Conservation (phyloP, 2,888 invertebrate species). For the Troides helena region DNA sequence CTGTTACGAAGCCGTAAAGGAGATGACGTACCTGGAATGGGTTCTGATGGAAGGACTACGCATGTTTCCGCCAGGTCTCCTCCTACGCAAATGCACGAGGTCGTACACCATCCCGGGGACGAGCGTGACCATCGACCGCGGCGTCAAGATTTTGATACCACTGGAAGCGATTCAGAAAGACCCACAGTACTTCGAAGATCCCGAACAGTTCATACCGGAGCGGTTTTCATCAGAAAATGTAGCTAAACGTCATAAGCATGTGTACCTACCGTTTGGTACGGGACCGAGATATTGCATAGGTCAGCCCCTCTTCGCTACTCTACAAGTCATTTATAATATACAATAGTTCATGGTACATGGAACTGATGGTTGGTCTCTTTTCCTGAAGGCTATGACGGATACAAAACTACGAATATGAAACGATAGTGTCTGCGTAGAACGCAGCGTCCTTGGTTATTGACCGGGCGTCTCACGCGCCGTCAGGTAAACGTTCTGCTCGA, state of each 20-base stretch:
- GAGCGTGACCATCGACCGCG: constrained; percentile 34
- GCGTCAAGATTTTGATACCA: constrained; percentile 34
- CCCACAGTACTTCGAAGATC: constrained; percentile 30
- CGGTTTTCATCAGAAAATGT: constrained; percentile 36
- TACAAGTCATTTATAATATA: no score
- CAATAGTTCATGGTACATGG: no score
- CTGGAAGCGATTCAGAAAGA: constrained; percentile 32
- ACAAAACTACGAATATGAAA: no score
- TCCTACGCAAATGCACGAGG: constrained; percentile 33
- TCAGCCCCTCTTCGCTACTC: constrained; percentile 22
- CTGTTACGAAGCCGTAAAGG: constrained; percentile 9
- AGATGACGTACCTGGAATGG: constrained; percentile 19
- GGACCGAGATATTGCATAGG: constrained; percentile 41
- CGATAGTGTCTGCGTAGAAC: no score
- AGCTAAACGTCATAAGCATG: constrained; percentile 28
- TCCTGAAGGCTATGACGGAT: no score
- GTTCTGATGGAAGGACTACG: constrained; percentile 6
- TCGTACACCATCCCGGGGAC: constrained; percentile 36
- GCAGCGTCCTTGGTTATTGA: no score
- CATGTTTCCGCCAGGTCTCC: constrained; percentile 38
- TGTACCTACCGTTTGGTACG: constrained; percentile 38
- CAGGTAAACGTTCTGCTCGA: no score
- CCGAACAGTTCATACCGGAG: constrained; percentile 37
- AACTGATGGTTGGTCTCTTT: no score
- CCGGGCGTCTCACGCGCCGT: no score